Base-by-base conservation (phyloP, 2,113 vertebrate genomes). In the Puntigrus tetrazona region DNA sequence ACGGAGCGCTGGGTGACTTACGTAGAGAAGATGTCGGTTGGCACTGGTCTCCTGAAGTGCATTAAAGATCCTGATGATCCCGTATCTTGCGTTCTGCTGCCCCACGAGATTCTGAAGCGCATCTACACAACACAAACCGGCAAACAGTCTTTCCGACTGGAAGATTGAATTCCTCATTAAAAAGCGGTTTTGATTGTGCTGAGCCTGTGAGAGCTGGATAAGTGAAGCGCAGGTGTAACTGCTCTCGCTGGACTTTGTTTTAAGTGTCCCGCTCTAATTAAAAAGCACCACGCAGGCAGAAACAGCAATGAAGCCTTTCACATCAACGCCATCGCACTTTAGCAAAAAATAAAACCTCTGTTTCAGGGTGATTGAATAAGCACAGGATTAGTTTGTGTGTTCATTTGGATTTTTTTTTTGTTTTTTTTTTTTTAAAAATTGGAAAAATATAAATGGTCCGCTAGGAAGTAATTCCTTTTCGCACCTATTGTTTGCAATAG, bases 21-120 rank as follows among this genome's bases (percentile, higher is more conserved):
- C 98, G 79, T 99, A 99, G 80, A 99, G 94, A 43, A 99, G 96
- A 89, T 99, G 97, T 90, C 97, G 98, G 94, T 99, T 99, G 92
- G 98, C 97, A 88, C 93, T 95, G 74, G 94, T 94, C 92, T 99
- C 97, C 94, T 99, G 98, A 85, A 99, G 89, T 0, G 95, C 97
- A 14, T 96, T 98, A 92, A 99, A 99, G 92, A 99, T 96, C 94
- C 99, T 99, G 89, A 99, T 96, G 89, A 99, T 96, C 47, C 98
- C 98, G 0, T 96, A 96, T 57, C 97, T 96, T 27, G 97, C 97
- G 11, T 99, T 99, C 91, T 99, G 97, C 88, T 99, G 97, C 90
- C 98, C 98, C 74, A 99, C 97, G 8, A 99, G 95, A 91, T 95
- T 99, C 91, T 97, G 95, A 78, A 99, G 95, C 72, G 94, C 96